These are phyloP conservation scores for Dorcus hopei DNA, from an alignment of 2,888 invertebrate species.

Conservation along the genomic window DNA sequence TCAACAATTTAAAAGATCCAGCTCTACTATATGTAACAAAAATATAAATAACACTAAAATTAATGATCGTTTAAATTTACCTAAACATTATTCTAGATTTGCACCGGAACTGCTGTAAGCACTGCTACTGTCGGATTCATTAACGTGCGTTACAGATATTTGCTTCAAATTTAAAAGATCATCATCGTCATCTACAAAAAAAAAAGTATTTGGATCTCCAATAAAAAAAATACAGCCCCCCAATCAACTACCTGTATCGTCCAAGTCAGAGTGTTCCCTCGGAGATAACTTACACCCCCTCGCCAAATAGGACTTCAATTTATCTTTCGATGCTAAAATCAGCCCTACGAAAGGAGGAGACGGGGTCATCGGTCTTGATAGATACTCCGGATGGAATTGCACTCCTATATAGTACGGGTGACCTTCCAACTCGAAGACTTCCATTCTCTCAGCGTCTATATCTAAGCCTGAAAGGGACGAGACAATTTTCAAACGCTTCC, in stretches of 20 bases:
- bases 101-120: slow-evolving; percentile 41
- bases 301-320: slow-evolving; percentile 69
- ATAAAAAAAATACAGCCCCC: background rate
- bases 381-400: slow-evolving; percentile 98
- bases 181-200: slow-evolving; percentile 35
- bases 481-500: background rate
- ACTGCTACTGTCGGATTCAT: slow-evolving; percentile 42
- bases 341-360: slow-evolving; percentile 96
- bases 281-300: slow-evolving; percentile 75
- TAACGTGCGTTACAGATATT: slow-evolving; percentile 25
- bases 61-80: background rate
- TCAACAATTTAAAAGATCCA: no score
- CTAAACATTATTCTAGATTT: background rate
- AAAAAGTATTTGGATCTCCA: slow-evolving; percentile 1
- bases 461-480: slow-evolving; percentile 59
- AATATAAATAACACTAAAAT: no score
- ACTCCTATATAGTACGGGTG: slow-evolving; percentile 95
- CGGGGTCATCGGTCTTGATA: slow-evolving; percentile 85
- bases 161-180: slow-evolving; percentile 30
- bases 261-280: slow-evolving; percentile 62
- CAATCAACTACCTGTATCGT: slow-evolving; percentile 60
- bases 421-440: slow-evolving; percentile 79
- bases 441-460: slow-evolving; percentile 85
- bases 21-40: no score
- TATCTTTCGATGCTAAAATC: slow-evolving; percentile 83